A percentile compares a stretch with the other conserved stretches of the same genome.
Evolutionary conservation across 2,888 invertebrate genomes (phyloP).

Genomic region (Neocrepidodera transversa): DNA sequence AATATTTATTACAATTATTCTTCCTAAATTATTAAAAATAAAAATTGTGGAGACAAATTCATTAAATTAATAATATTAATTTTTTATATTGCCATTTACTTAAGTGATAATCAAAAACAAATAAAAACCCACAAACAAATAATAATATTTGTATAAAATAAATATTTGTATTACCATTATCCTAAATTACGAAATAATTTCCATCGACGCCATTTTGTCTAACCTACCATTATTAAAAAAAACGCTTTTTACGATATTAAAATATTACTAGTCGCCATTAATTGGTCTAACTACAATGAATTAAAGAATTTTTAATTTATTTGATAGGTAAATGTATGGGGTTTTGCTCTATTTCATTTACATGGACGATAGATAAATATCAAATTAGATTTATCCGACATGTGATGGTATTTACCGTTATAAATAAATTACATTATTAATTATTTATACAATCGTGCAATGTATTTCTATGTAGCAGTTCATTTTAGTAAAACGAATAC

Average conservation of each 20-base stretch:
- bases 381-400: constrained; percentile 19
- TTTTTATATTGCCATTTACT: too few species aligned
- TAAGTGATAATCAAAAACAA: too few species aligned
- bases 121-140: too few species aligned
- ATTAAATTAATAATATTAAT: too few species aligned
- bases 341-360: constrained; percentile 1
- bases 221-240: too few species aligned
- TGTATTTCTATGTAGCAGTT: constrained; percentile 2
- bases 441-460: constrained; percentile 1
- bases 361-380: constrained; percentile 21
- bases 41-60: too few species aligned
- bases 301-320: not conserved
- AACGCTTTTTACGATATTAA: not conserved
- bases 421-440: constrained; percentile 10
- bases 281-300: not conserved
- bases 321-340: not conserved
- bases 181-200: too few species aligned
- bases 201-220: too few species aligned
- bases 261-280: not conserved
- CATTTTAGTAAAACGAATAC: not conserved
- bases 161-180: too few species aligned
- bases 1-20: too few species aligned
- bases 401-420: not conserved
- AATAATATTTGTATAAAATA: too few species aligned
- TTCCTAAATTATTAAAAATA: too few species aligned